Evolutionary conservation across 2,888 invertebrate species (phyloP).

Genomic region (Cremastinae sp.): DNA sequence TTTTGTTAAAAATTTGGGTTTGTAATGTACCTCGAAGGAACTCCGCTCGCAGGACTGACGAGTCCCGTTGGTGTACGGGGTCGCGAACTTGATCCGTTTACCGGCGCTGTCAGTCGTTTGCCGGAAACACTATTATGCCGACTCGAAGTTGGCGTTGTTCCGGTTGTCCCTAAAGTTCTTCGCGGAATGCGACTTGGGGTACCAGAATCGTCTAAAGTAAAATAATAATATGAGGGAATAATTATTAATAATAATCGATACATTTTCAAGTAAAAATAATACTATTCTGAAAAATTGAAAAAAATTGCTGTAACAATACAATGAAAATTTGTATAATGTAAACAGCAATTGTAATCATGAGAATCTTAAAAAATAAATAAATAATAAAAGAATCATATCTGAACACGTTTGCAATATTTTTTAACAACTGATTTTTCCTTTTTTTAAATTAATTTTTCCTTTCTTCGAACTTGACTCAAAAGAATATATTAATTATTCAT

Average conservation of each 20-base stretch:
- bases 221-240: background rate
- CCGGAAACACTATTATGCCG: slow-evolving; percentile 84
- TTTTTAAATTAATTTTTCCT: too few relatives aligned
- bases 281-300: too few relatives aligned
- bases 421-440: too few relatives aligned
- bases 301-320: too few relatives aligned
- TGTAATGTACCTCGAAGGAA: slow-evolving; percentile 85
- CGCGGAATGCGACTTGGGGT: slow-evolving; percentile 92
- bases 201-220: slow-evolving; percentile 84
- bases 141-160: slow-evolving; percentile 82
- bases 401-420: too few relatives aligned
- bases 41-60: slow-evolving; percentile 86
- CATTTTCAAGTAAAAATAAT: too few relatives aligned
- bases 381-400: too few relatives aligned
- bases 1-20: slow-evolving; percentile 51
- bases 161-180: slow-evolving; percentile 83
- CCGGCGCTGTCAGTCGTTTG: slow-evolving; percentile 82
- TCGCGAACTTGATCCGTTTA: slow-evolving; percentile 84
- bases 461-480: too few relatives aligned
- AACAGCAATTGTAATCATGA: too few relatives aligned
- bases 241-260: too few relatives aligned
- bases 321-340: too few relatives aligned
- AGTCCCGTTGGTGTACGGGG: slow-evolving; percentile 90
- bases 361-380: too few relatives aligned
- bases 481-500: slow-evolving; percentile 36